Percentiles rank a stretch among this genome's conserved stretches.
These are phyloP conservation scores for Trilocha varians DNA, from an alignment of 2,888 invertebrate species.

Conservation along the genomic window DNA sequence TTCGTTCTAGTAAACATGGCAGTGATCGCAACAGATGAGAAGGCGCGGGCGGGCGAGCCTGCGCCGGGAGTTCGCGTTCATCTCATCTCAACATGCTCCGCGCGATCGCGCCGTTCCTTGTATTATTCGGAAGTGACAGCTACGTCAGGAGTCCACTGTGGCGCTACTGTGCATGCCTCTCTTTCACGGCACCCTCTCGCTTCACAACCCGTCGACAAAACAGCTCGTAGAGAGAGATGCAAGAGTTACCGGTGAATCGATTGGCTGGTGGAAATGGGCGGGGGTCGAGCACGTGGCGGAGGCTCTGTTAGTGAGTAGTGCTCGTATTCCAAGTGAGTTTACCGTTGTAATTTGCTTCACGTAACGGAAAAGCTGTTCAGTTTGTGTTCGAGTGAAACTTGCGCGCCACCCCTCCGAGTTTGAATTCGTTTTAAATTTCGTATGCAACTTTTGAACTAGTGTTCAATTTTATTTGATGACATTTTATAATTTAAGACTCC, in stretches of 20 bases:
- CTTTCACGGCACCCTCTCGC: slow-evolving; percentile 31
- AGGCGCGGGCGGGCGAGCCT: slow-evolving; percentile 63
- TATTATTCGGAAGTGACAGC: slow-evolving; percentile 33
- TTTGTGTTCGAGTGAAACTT: slow-evolving; percentile 31
- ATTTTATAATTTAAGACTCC: too few relatives aligned
- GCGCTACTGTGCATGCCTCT: slow-evolving; percentile 47
- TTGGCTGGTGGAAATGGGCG: slow-evolving; percentile 63
- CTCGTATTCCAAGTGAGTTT: slow-evolving; percentile 35
- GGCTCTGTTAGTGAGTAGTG: slow-evolving; percentile 34
- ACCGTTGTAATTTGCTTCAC: slow-evolving; percentile 39
- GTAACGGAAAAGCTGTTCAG: slow-evolving; percentile 31
- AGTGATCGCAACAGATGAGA: slow-evolving; percentile 68
- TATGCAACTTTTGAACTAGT: slow-evolving; percentile 6
- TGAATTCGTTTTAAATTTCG: slow-evolving; percentile 7
- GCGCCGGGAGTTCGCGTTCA: slow-evolving; percentile 54
- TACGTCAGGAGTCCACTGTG: slow-evolving; percentile 25
- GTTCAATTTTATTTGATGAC: slow-evolving; percentile 8
- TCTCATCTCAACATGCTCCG: slow-evolving; percentile 50
- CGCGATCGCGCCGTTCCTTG: slow-evolving; percentile 40
- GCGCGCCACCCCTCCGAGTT: slow-evolving; percentile 9
- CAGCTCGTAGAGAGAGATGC: slow-evolving; percentile 49
- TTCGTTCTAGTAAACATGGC: slow-evolving; percentile 68
- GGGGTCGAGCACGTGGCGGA: slow-evolving; percentile 60
- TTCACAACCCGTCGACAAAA: slow-evolving; percentile 51
- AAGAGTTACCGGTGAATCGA: slow-evolving; percentile 50